Conservation (phyloP, 2,888 invertebrate species). For the Globia sparganii region DNA sequence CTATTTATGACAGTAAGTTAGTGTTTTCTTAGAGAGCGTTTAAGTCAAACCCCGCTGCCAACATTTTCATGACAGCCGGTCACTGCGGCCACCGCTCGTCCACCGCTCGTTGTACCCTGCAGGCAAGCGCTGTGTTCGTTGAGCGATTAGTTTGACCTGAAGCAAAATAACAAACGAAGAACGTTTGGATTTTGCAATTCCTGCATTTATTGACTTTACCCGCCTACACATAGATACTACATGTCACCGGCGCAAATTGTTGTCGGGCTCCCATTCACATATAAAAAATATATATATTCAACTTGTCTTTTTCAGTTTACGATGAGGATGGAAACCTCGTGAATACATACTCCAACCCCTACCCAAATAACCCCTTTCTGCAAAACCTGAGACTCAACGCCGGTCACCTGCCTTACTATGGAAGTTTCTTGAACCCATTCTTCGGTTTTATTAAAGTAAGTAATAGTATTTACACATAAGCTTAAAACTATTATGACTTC, state of each 20-base stretch:
- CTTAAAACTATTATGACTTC: not conserved
- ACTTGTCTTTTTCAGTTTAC: conserved; percentile 78
- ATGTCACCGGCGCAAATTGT: not conserved
- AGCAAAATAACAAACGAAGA: not conserved
- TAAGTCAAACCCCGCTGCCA: not conserved
- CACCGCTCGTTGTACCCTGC: no score
- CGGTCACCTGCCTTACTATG: conserved; percentile 77
- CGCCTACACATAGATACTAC: no score
- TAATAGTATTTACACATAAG: conserved; percentile 23
- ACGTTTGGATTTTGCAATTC: not conserved
- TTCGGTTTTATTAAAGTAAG: conserved; percentile 82
- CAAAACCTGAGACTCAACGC: conserved; percentile 77
- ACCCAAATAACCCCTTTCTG: conserved; percentile 76
- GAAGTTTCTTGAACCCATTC: conserved; percentile 81
- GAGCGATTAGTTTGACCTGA: not conserved
- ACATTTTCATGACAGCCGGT: no score
- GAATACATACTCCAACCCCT: conserved; percentile 81
- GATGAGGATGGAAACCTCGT: conserved; percentile 85
- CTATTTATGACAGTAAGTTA: not conserved
- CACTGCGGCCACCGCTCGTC: no score
- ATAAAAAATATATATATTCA: no score
- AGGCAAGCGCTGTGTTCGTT: not conserved
- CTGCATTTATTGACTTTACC: not conserved
- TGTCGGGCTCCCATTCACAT: not conserved
- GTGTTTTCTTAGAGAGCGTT: not conserved